Evolutionary conservation across 35 echinoderm and acorn worm genomes (phyloP).

Genomic region (Ptychodera flava): DNA sequence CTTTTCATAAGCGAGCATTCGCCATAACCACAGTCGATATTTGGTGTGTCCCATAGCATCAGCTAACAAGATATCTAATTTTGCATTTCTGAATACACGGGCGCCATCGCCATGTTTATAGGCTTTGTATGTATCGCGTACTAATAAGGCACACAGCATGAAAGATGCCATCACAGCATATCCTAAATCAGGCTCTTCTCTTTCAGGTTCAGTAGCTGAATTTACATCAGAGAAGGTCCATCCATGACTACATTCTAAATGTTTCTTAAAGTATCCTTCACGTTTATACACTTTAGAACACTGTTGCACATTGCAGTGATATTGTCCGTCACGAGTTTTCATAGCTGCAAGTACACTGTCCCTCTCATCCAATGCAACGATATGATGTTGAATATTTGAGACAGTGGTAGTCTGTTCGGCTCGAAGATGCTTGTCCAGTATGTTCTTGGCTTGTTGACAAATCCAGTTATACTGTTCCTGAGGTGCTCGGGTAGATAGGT

Average conservation of each 20-base stretch:
- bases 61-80: too few relatives aligned
- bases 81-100: too few relatives aligned
- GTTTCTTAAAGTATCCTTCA: too few relatives aligned
- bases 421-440: not conserved
- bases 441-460: not conserved
- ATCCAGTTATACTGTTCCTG: not conserved
- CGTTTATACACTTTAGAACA: not conserved
- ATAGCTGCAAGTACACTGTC: not conserved
- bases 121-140: too few relatives aligned
- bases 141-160: too few relatives aligned
- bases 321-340: not conserved
- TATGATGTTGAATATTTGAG: not conserved
- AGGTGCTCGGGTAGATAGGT: not conserved
- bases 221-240: not conserved
- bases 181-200: not conserved
- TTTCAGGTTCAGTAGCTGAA: not conserved
- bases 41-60: not conserved
- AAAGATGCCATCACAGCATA: not conserved
- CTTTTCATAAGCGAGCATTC: not conserved
- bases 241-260: too few relatives aligned
- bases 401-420: not conserved
- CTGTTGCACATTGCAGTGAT: not conserved
- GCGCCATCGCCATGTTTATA: too few relatives aligned
- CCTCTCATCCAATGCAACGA: not conserved
- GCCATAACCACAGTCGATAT: not conserved